Conservation (phyloP, 2,797 vertebrate genomes). For the Neosalanx taihuensis region DNA sequence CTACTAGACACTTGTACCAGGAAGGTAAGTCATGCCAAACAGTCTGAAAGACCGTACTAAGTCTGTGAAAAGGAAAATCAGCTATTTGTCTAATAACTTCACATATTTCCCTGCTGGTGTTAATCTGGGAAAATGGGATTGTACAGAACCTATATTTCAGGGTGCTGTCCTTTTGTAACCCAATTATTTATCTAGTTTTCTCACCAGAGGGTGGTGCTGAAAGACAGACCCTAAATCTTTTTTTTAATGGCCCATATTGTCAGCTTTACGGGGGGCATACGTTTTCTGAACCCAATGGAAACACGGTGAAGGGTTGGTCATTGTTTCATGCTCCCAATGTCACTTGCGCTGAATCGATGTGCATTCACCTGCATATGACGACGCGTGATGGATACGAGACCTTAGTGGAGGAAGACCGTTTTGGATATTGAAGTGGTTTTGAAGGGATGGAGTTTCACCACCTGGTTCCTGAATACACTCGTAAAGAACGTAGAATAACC, state of each 20-base stretch:
- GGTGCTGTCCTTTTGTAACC: not conserved
- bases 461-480: not conserved
- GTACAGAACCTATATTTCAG: not conserved
- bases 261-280: not conserved
- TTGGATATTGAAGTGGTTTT: not conserved
- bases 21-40: not conserved
- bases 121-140: not conserved
- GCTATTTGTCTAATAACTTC: not conserved
- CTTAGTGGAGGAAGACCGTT: not conserved
- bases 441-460: not conserved
- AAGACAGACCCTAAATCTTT: constrained; percentile 20
- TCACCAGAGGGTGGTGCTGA: constrained; percentile 30
- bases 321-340: constrained; percentile 4
- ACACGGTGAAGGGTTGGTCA: not conserved
- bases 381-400: not conserved
- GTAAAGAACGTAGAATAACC: not conserved
- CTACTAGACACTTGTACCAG: not conserved
- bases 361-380: not conserved
- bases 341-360: not conserved
- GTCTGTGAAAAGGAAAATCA: not conserved
- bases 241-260: not conserved
- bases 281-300: constrained; percentile 6
- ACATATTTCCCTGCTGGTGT: not conserved
- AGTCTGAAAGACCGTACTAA: constrained; percentile 33
- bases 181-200: constrained; percentile 9